Percentiles rank a stretch among this genome's conserved stretches.
These are phyloP conservation scores for Opisthograptis luteolata DNA, from an alignment of 2,888 invertebrate genomes.

Conservation along the genomic window DNA sequence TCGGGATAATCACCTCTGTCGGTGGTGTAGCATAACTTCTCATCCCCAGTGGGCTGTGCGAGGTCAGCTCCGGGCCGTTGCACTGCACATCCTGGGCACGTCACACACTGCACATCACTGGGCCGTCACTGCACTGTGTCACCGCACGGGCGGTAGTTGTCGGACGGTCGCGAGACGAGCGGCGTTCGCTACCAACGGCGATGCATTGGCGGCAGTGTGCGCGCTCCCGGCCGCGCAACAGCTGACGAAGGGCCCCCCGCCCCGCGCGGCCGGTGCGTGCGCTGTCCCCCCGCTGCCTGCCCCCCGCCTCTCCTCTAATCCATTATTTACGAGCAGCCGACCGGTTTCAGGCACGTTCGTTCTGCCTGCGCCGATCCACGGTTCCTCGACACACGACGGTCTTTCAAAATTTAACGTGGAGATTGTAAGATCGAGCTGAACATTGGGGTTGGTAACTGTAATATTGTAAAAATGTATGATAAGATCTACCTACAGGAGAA, in stretches of 20 bases:
- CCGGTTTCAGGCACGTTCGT: conserved; percentile 82
- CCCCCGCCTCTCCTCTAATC: conserved; percentile 79
- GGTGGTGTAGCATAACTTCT: conserved; percentile 80
- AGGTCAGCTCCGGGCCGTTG: conserved; percentile 74
- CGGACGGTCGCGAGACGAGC: conserved; percentile 53
- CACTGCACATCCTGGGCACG: conserved; percentile 72
- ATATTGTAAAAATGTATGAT: too few species aligned
- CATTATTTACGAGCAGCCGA: conserved; percentile 83
- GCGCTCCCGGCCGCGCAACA: conserved; percentile 82
- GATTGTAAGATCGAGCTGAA: too few species aligned
- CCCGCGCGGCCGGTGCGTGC: conserved; percentile 72
- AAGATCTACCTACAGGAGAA: too few species aligned
- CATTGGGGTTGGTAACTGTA: too few species aligned
- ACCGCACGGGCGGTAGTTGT: conserved; percentile 43
- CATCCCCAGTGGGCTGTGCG: conserved; percentile 67
- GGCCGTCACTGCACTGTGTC: conserved; percentile 61
- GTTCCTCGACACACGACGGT: conserved; percentile 52
- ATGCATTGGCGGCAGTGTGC: conserved; percentile 77
- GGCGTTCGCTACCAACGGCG: conserved; percentile 75
- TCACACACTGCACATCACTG: conserved; percentile 59
- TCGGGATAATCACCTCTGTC: conserved; percentile 83
- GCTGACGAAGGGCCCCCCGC: conserved; percentile 80
- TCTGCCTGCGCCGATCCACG: conserved; percentile 68
- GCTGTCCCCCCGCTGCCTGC: conserved; percentile 62
- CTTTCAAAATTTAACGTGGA: conserved; percentile 81